These are phyloP conservation scores for Acyrthosiphon pisum DNA, from an alignment of 1,140 invertebrate species.

Conservation along the genomic window DNA sequence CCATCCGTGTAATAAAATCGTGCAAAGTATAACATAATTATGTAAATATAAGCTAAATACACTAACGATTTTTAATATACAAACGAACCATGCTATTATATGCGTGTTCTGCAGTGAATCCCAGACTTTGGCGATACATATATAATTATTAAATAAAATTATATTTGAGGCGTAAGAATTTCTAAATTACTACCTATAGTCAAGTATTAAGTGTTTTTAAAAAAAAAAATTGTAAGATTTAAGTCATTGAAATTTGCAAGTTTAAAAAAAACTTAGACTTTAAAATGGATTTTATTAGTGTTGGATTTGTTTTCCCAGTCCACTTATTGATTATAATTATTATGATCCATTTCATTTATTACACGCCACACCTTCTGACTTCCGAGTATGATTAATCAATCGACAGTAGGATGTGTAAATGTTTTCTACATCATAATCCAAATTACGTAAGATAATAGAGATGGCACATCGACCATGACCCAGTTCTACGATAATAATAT, in stretches of 20 bases:
- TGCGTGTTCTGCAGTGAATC: neutral
- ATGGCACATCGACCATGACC: constrained; percentile 19
- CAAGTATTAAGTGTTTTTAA: neutral
- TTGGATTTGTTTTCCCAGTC: neutral
- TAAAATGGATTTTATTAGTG: neutral
- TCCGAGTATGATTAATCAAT: constrained; percentile 12
- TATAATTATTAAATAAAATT: neutral
- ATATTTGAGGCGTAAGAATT: neutral
- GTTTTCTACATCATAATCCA: neutral
- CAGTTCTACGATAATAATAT: constrained; percentile 26
- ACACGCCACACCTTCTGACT: neutral
- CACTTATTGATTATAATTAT: neutral
- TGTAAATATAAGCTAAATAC: neutral
- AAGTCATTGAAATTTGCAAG: neutral
- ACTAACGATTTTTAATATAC: neutral
- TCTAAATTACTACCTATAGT: neutral
- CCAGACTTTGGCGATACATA: neutral
- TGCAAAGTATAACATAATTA: neutral
- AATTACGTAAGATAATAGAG: neutral
- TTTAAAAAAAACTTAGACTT: neutral
- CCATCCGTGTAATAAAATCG: neutral
- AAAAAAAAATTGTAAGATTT: neutral
- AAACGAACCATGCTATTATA: neutral
- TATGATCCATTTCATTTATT: neutral
- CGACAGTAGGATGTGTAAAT: neutral